These are phyloP conservation scores for Dicentrarchus labrax DNA, from an alignment of 2,113 vertebrate genomes.

Conservation along the genomic window DNA sequence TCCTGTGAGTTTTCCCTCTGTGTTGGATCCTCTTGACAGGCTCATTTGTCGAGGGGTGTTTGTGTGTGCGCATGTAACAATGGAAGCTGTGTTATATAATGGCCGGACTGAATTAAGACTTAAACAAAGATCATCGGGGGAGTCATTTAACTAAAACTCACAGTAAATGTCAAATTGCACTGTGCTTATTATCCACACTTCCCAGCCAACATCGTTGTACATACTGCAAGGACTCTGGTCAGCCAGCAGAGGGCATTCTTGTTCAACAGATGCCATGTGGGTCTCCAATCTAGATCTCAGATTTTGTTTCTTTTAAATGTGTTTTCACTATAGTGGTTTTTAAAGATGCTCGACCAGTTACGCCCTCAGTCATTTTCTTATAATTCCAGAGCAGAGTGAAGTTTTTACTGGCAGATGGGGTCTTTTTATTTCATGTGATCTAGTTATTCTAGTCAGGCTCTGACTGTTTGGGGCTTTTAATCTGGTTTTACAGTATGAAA, in stretches of 20 bases:
- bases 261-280: background rate
- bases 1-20: background rate
- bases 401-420: background rate
- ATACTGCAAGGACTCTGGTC: background rate
- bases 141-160: background rate
- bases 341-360: background rate
- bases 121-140: background rate
- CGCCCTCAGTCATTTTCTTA: background rate
- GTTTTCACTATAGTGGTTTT: background rate
- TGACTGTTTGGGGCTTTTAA: background rate
- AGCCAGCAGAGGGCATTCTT: constrained; percentile 56
- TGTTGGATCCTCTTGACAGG: constrained; percentile 9
- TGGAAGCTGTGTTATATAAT: background rate
- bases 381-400: background rate
- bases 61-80: background rate
- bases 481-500: background rate
- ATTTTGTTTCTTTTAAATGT: background rate
- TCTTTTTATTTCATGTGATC: background rate
- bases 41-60: background rate
- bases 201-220: accelerated
- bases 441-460: background rate
- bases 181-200: background rate
- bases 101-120: background rate
- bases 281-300: background rate
- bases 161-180: background rate